Evolutionary conservation across 1,140 invertebrate species (phyloP).

Genomic region (Aphaenogaster ashmeadi): DNA sequence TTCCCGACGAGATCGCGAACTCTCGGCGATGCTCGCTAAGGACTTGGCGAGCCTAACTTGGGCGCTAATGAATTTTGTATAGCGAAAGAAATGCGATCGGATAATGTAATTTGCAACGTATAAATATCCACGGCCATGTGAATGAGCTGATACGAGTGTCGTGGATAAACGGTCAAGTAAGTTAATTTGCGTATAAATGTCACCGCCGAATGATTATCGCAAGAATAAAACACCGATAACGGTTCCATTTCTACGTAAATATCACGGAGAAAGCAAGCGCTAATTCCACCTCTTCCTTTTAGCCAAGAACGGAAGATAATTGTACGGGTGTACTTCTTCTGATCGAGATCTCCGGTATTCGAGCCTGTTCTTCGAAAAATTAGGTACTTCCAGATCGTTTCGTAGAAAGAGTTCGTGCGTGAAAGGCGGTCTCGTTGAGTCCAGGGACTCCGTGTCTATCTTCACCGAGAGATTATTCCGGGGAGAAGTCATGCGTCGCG

Average conservation of each 20-base stretch:
- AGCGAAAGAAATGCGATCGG: neutral
- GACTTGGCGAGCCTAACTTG: neutral
- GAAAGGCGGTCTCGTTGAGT: neutral
- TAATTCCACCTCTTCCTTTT: neutral
- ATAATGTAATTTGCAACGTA: neutral
- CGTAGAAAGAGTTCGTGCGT: neutral
- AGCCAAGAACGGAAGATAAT: neutral
- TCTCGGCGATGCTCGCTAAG: neutral
- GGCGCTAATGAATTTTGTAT: neutral
- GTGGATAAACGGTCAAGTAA: neutral
- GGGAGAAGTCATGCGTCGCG: neutral
- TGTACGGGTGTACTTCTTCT: no score
- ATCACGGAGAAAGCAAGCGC: neutral
- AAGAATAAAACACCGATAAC: neutral
- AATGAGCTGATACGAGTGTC: neutral
- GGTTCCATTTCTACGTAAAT: neutral
- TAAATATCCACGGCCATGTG: neutral
- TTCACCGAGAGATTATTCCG: neutral
- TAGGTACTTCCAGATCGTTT: neutral
- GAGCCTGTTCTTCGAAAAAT: neutral
- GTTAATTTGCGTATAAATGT: slow-evolving; percentile 11
- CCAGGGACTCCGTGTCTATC: neutral
- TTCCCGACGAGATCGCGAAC: neutral
- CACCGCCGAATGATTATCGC: neutral
- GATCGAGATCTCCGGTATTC: neutral